Conservation (phyloP, 2,113 vertebrate species). For the Scopus umbretta region DNA sequence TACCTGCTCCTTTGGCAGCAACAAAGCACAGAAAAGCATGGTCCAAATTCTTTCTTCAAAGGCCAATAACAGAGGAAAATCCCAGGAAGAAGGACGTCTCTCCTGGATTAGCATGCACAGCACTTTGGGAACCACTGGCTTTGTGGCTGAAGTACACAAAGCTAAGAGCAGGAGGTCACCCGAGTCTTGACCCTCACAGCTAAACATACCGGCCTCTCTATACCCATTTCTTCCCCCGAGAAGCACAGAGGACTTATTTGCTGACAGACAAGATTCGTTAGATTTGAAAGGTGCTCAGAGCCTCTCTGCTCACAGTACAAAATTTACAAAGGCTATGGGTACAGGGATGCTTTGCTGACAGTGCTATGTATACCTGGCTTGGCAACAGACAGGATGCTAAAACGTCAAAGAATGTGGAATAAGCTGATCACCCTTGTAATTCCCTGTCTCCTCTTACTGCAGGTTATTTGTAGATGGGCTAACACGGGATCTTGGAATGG, state of each 20-base stretch:
- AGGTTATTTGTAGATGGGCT: slow-evolving; percentile 73
- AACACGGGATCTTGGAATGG: slow-evolving; percentile 80
- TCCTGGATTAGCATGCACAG: neutral
- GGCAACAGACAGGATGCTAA: neutral
- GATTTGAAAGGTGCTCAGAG: neutral
- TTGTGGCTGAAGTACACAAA: neutral
- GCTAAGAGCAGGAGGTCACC: neutral
- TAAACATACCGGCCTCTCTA: neutral
- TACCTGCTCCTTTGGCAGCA: neutral
- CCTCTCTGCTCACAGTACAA: neutral
- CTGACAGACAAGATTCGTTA: neutral
- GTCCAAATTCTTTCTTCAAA: neutral
- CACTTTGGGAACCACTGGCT: neutral
- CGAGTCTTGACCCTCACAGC: neutral
- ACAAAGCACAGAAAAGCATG: neutral
- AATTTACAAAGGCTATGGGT: neutral
- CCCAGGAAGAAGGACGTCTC: neutral
- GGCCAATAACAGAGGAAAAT: neutral
- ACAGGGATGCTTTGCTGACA: neutral
- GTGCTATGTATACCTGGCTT: fast-evolving
- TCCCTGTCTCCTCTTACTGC: neutral
- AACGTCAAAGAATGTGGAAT: fast-evolving
- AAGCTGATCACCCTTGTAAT: fast-evolving
- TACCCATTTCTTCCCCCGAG: neutral
- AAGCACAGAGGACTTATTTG: neutral